Evolutionary conservation across 2,888 invertebrate species (phyloP), one percentile per base, ranked within the genome.

Genomic region (Magallana nippona): DNA sequence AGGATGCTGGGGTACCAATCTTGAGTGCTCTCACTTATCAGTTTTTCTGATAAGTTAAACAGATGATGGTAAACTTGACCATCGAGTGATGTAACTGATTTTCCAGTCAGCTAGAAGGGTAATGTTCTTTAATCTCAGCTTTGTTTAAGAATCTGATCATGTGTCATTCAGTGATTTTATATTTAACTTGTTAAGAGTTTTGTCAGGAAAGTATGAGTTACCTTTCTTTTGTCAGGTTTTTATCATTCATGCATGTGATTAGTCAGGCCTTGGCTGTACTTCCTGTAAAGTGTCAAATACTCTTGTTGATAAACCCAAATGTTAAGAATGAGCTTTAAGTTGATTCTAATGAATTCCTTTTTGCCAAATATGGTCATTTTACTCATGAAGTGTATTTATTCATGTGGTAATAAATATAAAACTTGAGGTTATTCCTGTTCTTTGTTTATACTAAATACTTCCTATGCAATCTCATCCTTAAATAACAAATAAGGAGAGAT

Each of bases 311-410:
- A 10, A 13, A 10, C 44, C 13, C 1, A 19, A 27, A 22, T 71
- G 27, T 63, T 17, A 15, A 71, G 13, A 71, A 15, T 32, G 15
- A 71, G 71, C 71, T 71, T 71, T 71, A 71, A 71, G 27, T 27
- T 71, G 22, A 71, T 32, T 71, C 71, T 71, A 13, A 32, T 71
- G 71, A 71, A 27, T 10, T 44, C 8, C 8, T 44, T 71, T 71
- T 71, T 27, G 27, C 71, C 27, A 32, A 32, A 71, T 8, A 19
- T 71, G 71, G 22, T 71, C 71, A 71, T 71, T 27, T 71, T 71
- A 71, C 27, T 27, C 71, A 71, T 71, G 71, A 15, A 27, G 71
- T 71, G 27, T 71, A 71, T 71, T 27, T 71, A 71, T 71, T 13
- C 32, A 27, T 15, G 71, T 32, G 22, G 71, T 32, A 71, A 71